phyloP scores from a whole-genome alignment of 2,113 vertebrate genomes.

The Mormyrus iriodes region DNA sequence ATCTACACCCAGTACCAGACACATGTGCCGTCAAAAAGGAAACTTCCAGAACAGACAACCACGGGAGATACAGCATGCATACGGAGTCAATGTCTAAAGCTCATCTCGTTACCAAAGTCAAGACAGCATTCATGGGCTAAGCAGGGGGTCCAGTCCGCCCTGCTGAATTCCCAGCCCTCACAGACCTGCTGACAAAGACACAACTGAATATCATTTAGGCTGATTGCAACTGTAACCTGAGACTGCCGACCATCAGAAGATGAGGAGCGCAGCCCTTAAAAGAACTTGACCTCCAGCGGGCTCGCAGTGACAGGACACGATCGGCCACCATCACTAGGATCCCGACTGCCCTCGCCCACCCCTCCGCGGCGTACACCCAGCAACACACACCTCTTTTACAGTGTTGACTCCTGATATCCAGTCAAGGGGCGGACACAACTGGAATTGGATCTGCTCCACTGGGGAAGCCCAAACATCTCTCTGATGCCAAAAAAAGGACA shows the following conservation, averaged over 20 bases:
- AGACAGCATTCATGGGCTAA: not conserved
- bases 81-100: not conserved
- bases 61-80: not conserved
- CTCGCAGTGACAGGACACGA: slow-evolving; percentile 31
- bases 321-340: slow-evolving; percentile 17
- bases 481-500: not conserved
- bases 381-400: not conserved
- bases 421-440: too few relatives aligned
- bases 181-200: slow-evolving; percentile 36
- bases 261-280: slow-evolving; percentile 39
- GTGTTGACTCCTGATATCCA: too few relatives aligned
- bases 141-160: not conserved
- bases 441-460: too few relatives aligned
- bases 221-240: slow-evolving; percentile 23
- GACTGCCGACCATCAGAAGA: slow-evolving; percentile 39
- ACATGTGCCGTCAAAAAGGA: not conserved
- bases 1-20: not conserved
- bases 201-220: slow-evolving; percentile 37
- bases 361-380: not conserved
- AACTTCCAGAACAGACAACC: not conserved
- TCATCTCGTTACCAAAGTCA: not conserved
- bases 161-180: not conserved
- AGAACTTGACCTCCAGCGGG: slow-evolving; percentile 33
- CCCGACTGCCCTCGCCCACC: not conserved
- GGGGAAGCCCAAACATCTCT: not conserved